Conservation (phyloP, 2,888 invertebrate genomes). For the Limenitis camilla region DNA sequence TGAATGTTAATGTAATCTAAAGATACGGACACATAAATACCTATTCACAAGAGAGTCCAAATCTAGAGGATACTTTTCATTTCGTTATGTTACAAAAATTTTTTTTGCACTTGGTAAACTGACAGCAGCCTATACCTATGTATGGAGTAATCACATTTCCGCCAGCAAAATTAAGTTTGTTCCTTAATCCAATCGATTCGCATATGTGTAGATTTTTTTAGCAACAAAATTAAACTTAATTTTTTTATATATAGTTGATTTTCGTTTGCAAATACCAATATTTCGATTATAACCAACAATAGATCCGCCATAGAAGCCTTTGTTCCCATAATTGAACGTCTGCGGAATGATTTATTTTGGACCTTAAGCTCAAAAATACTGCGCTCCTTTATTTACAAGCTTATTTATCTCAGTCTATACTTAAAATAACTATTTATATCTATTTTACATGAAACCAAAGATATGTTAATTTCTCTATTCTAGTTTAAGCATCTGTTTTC, state of each 20-base stretch:
- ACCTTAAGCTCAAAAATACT: conserved; percentile 29
- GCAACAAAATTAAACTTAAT: neutral
- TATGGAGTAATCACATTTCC: too few relatives aligned
- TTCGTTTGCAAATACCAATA: conserved; percentile 6
- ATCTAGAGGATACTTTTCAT: too few relatives aligned
- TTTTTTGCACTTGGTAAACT: too few relatives aligned
- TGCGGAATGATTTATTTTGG: conserved; percentile 10
- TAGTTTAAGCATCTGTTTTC: conserved; percentile 13
- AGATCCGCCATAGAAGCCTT: conserved; percentile 6
- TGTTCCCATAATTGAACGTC: conserved; percentile 17
- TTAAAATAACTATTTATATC: conserved; percentile 40
- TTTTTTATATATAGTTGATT: conserved; percentile 2
- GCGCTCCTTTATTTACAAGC: conserved; percentile 42
- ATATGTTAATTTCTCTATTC: conserved; percentile 8
- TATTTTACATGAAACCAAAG: conserved; percentile 7
- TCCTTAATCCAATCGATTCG: too few relatives aligned
- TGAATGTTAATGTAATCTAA: too few relatives aligned
- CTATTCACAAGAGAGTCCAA: too few relatives aligned
- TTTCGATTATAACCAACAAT: conserved; percentile 8
- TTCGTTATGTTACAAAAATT: too few relatives aligned
- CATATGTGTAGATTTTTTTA: neutral
- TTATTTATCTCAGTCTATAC: conserved; percentile 57
- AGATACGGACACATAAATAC: too few relatives aligned
- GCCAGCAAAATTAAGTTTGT: too few relatives aligned
- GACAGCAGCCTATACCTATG: too few relatives aligned